These are phyloP conservation scores for Gymnoscopelus microlampas DNA, from an alignment of 2,797 vertebrate species.

Conservation along the genomic window DNA sequence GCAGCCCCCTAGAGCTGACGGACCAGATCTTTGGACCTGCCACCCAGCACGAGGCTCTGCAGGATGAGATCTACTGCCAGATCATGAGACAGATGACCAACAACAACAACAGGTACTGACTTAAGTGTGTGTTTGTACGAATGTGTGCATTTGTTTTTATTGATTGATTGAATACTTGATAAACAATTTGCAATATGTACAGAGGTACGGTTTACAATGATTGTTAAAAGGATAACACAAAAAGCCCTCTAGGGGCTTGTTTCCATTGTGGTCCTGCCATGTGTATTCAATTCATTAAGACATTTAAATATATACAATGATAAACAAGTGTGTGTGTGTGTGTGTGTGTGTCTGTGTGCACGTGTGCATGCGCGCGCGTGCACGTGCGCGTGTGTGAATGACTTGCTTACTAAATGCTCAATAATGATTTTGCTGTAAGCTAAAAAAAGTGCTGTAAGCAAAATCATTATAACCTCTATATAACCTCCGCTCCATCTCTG, in stretches of 20 bases:
- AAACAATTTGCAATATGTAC: too few relatives aligned
- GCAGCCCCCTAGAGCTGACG: slow-evolving; percentile 85
- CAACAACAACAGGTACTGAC: slow-evolving; percentile 86
- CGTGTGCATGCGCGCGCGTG: background rate
- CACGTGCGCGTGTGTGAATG: too few relatives aligned
- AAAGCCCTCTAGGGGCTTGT: too few relatives aligned
- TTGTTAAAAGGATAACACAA: too few relatives aligned
- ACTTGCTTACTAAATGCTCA: background rate
- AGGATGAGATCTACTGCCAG: slow-evolving; percentile 96
- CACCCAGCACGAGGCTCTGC: slow-evolving; percentile 79
- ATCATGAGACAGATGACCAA: slow-evolving; percentile 94
- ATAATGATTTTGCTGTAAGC: background rate
- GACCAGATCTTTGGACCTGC: slow-evolving; percentile 92
- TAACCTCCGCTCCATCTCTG: background rate
- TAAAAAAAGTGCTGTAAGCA: background rate
- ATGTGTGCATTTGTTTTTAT: background rate
- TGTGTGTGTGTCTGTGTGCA: background rate
- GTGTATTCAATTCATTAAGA: too few relatives aligned
- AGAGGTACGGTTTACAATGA: too few relatives aligned
- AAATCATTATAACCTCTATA: background rate
- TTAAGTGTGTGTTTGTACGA: slow-evolving; percentile 3
- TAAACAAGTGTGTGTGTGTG: background rate
- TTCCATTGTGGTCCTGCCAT: too few relatives aligned
- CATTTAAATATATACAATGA: too few relatives aligned
- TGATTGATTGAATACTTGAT: too few relatives aligned